phyloP scores from a whole-genome alignment of 2,888 invertebrate genomes.

The Nipponacmea schrenckii region DNA sequence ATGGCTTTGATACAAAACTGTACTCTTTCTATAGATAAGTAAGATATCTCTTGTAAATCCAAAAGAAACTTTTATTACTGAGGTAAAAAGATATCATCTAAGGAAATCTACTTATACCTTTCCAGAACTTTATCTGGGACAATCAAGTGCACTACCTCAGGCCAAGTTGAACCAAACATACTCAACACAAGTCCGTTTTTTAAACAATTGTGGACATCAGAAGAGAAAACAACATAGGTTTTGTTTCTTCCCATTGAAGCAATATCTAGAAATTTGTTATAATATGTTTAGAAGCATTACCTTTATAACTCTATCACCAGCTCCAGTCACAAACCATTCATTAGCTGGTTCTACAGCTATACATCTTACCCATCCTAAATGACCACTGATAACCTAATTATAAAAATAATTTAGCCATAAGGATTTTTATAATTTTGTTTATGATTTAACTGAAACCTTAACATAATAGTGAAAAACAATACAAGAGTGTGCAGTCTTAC shows the following conservation, averaged over 20 bases:
- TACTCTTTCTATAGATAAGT: no score
- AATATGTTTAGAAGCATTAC: slow-evolving; percentile 56
- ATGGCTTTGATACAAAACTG: no score
- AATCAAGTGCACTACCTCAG: no score
- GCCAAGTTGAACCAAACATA: no score
- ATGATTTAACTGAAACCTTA: background rate
- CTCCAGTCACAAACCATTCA: slow-evolving; percentile 93
- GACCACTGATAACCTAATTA: slow-evolving; percentile 83
- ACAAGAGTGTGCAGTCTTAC: background rate
- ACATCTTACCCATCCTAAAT: slow-evolving; percentile 96
- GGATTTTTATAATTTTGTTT: background rate
- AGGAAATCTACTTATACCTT: no score
- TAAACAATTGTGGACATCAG: background rate
- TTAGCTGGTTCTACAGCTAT: slow-evolving; percentile 98
- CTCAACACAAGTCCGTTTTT: no score
- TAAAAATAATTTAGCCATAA: slow-evolving; percentile 12
- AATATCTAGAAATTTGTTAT: background rate
- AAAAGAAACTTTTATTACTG: no score
- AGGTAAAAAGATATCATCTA: no score
- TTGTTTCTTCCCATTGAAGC: background rate
- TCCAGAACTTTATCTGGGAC: no score
- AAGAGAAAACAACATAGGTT: background rate
- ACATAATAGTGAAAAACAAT: background rate
- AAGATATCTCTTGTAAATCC: no score
- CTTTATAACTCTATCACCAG: slow-evolving; percentile 97